Evolutionary conservation across 2,888 invertebrate genomes (phyloP).

Genomic region (Melanophora roralis): DNA sequence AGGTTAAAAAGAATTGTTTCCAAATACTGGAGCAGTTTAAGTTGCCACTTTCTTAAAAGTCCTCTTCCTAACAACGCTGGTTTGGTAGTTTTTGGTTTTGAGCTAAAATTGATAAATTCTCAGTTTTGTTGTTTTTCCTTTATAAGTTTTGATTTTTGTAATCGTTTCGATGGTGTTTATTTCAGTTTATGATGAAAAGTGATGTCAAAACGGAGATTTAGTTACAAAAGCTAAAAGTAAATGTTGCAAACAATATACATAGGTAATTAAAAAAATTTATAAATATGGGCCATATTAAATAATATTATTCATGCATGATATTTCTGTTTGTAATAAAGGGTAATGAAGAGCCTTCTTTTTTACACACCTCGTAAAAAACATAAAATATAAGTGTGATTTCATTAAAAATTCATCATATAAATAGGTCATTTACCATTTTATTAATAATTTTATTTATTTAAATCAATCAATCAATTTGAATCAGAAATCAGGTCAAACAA

Average conservation of each 20-base stretch:
- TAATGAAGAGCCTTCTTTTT: too few species aligned
- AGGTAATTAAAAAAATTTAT: not conserved
- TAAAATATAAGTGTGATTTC: too few species aligned
- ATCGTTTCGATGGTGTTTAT: slow-evolving; percentile 72
- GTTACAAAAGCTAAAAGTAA: slow-evolving; percentile 76
- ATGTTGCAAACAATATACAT: not conserved
- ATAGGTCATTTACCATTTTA: too few species aligned
- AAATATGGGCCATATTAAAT: not conserved
- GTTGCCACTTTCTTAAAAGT: slow-evolving; percentile 56
- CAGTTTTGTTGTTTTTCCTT: slow-evolving; percentile 65
- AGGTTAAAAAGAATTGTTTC: slow-evolving; percentile 46
- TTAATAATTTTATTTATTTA: too few species aligned
- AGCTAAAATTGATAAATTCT: slow-evolving; percentile 66
- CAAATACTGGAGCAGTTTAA: slow-evolving; percentile 66
- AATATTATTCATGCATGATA: not conserved
- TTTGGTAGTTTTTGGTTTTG: slow-evolving; percentile 62
- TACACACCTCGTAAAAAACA: too few species aligned
- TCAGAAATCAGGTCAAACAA: too few species aligned
- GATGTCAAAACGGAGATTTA: slow-evolving; percentile 78
- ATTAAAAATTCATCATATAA: too few species aligned
- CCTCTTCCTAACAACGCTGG: slow-evolving; percentile 60
- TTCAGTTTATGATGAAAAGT: slow-evolving; percentile 77
- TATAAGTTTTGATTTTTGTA: slow-evolving; percentile 64
- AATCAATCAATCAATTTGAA: too few species aligned
- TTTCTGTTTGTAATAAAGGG: too few species aligned